phyloP scores from a whole-genome alignment of 2,113 vertebrate species.

The Chaetura pelagica region DNA sequence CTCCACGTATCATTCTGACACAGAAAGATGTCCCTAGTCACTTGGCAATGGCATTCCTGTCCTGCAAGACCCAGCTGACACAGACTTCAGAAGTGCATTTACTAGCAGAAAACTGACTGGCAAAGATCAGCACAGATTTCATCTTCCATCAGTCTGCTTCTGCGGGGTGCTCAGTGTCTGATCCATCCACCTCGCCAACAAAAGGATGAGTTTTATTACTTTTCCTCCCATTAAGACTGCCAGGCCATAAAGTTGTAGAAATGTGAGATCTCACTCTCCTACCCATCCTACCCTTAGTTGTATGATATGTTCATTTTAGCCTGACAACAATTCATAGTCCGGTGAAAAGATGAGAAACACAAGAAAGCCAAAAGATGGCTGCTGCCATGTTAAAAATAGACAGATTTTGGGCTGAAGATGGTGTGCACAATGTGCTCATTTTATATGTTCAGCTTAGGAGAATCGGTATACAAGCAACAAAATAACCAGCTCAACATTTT shows the following conservation, averaged over 20 bases:
- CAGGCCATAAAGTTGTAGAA: neutral
- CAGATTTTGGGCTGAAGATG: neutral
- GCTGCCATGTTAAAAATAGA: neutral
- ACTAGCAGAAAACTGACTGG: neutral
- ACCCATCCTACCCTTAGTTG: neutral
- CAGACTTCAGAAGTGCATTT: neutral
- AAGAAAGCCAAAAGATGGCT: neutral
- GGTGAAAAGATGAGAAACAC: neutral
- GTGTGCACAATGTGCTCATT: neutral
- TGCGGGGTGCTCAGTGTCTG: neutral
- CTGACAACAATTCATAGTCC: neutral
- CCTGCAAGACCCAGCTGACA: neutral
- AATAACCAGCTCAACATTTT: neutral
- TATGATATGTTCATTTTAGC: neutral
- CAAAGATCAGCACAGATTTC: neutral
- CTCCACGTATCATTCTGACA: conserved; percentile 4
- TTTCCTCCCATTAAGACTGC: neutral
- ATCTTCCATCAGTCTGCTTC: neutral
- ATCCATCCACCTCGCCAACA: neutral
- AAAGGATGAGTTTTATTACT: neutral
- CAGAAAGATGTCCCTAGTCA: neutral
- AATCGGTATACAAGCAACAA: neutral
- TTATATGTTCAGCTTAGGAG: neutral
- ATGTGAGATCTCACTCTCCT: neutral
- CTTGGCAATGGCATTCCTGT: neutral